These are phyloP conservation scores for Eupleurogrammus muticus DNA, from an alignment of 2,797 vertebrate species.

Conservation along the genomic window DNA sequence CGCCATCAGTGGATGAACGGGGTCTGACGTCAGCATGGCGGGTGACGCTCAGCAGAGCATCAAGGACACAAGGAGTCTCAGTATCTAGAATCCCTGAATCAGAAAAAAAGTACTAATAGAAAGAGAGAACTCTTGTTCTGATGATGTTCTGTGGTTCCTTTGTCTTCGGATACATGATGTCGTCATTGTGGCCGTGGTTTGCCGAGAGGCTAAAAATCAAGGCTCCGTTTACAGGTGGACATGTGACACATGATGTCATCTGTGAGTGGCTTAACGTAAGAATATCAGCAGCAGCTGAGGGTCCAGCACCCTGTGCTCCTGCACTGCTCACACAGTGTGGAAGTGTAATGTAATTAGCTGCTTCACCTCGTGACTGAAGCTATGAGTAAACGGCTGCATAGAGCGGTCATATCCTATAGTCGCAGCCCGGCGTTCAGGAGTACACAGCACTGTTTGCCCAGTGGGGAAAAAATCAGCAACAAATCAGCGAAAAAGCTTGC, in stretches of 20 bases:
- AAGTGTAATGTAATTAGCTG: slow-evolving; percentile 38
- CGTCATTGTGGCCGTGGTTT: slow-evolving; percentile 9
- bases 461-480: slow-evolving; percentile 6
- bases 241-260: slow-evolving; percentile 45
- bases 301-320: slow-evolving; percentile 19
- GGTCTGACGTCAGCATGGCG: slow-evolving; percentile 48
- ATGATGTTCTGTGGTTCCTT: background rate
- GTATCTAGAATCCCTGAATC: slow-evolving; percentile 15
- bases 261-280: slow-evolving; percentile 56
- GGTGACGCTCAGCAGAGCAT: slow-evolving; percentile 41
- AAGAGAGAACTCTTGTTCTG: background rate
- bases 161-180: slow-evolving; percentile 17
- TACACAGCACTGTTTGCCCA: slow-evolving; percentile 1
- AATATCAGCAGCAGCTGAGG: slow-evolving; percentile 43
- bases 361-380: slow-evolving; percentile 36
- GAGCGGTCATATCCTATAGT: slow-evolving; percentile 1
- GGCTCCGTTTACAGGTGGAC: slow-evolving; percentile 21
- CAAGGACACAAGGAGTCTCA: slow-evolving; percentile 51
- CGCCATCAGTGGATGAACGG: slow-evolving; percentile 28
- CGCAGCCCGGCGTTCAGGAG: background rate
- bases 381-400: slow-evolving; percentile 36
- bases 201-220: background rate
- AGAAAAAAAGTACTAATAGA: background rate
- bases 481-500: background rate
- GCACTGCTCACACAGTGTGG: slow-evolving; percentile 1